phyloP scores from a whole-genome alignment of 2,888 invertebrate genomes.

The Clostera curtula region DNA sequence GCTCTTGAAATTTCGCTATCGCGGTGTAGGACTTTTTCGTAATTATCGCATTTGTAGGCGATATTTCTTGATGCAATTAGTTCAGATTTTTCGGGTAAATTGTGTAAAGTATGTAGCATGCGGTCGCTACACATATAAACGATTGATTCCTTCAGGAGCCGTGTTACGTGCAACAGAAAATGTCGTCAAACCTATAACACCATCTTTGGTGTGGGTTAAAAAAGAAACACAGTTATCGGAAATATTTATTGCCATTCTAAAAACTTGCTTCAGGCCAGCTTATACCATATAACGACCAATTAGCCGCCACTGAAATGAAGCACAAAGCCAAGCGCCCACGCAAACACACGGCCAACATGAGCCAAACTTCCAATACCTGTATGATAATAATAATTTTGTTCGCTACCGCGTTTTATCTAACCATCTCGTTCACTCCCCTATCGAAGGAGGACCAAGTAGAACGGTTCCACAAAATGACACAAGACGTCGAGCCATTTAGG shows the following conservation, averaged over 20 bases:
- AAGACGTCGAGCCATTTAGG: conserved; percentile 57
- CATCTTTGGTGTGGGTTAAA: too few relatives aligned
- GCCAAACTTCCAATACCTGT: conserved; percentile 18
- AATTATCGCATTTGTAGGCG: too few relatives aligned
- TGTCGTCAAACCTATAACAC: too few relatives aligned
- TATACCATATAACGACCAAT: conserved; percentile 39
- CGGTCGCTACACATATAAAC: too few relatives aligned
- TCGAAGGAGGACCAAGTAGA: conserved; percentile 55
- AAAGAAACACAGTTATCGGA: neutral
- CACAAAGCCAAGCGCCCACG: conserved; percentile 29
- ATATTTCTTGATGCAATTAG: too few relatives aligned
- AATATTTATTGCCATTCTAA: conserved; percentile 1
- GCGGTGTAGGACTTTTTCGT: too few relatives aligned
- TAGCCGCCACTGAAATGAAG: conserved; percentile 24
- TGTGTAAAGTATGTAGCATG: too few relatives aligned
- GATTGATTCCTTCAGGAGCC: too few relatives aligned
- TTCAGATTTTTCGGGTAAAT: too few relatives aligned
- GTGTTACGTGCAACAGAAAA: too few relatives aligned
- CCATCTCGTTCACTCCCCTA: conserved; percentile 43
- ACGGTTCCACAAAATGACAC: conserved; percentile 39
- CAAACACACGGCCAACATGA: conserved; percentile 26
- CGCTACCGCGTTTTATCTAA: conserved; percentile 28
- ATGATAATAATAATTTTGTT: conserved; percentile 27
- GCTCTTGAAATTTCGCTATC: too few relatives aligned
- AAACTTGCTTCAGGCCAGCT: conserved; percentile 1